These are phyloP conservation scores for Zelleria hepariella DNA, from an alignment of 2,888 invertebrate genomes.

Conservation along the genomic window DNA sequence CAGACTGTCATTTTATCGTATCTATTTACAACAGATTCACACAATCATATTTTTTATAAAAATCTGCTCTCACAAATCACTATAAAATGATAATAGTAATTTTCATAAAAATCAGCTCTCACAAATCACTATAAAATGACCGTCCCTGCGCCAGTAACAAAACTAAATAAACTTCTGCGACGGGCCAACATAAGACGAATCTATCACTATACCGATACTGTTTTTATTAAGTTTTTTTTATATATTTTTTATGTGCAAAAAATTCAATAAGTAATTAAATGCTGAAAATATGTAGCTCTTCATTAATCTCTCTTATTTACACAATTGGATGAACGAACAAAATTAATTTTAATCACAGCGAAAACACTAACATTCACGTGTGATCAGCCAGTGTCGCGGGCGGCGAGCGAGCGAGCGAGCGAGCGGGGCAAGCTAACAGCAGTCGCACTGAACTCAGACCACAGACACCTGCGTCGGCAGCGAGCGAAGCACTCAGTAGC, in stretches of 20 bases:
- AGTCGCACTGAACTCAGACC: neutral
- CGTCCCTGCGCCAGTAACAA: slow-evolving; percentile 22
- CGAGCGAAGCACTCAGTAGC: neutral
- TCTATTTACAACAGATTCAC: neutral
- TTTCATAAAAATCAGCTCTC: neutral
- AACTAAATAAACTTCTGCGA: slow-evolving; percentile 21
- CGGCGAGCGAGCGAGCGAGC: neutral
- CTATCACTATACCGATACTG: slow-evolving; percentile 10
- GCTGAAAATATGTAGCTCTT: slow-evolving; percentile 24
- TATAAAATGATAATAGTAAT: neutral
- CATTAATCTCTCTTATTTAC: slow-evolving; percentile 22
- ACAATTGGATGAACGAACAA: slow-evolving; percentile 21
- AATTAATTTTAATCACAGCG: slow-evolving; percentile 28
- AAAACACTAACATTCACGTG: slow-evolving; percentile 19
- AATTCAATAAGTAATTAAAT: slow-evolving; percentile 32
- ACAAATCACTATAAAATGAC: neutral
- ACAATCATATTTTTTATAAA: neutral
- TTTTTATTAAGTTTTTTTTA: slow-evolving; percentile 22
- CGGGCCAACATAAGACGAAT: slow-evolving; percentile 21
- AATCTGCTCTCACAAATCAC: neutral
- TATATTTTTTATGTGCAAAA: slow-evolving; percentile 24
- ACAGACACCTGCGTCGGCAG: neutral
- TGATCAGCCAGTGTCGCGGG: neutral
- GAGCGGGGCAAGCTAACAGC: neutral
- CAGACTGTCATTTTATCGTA: neutral